phyloP scores from a whole-genome alignment of 1,140 invertebrate genomes.

The Solenopsis invicta region DNA sequence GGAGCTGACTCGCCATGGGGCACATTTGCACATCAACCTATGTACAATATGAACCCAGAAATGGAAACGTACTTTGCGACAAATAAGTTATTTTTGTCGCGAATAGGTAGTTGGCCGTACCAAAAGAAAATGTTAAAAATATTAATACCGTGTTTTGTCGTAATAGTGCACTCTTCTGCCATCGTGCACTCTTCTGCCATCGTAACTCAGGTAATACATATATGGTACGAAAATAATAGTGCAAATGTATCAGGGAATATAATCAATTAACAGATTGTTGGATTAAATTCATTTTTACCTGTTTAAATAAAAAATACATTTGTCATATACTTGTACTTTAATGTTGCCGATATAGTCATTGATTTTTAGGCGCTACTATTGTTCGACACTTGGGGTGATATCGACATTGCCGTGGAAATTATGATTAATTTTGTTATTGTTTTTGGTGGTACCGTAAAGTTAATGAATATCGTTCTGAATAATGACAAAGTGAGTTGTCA shows the following conservation, averaged over 20 bases:
- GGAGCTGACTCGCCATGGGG: neutral
- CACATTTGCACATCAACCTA: neutral
- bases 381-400: conserved; percentile 10
- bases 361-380: conserved; percentile 12
- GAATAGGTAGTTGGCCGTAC: conserved; percentile 32
- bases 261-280: neutral
- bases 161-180: neutral
- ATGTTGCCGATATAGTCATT: neutral
- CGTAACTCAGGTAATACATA: conserved; percentile 7
- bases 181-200: neutral
- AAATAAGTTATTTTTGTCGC: conserved; percentile 15
- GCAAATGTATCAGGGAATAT: neutral
- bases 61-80: conserved; percentile 14
- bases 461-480: conserved; percentile 22
- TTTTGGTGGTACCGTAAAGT: neutral
- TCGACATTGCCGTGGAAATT: neutral
- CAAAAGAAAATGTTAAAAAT: neutral
- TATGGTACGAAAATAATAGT: neutral
- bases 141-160: neutral
- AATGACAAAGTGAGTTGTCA: conserved; percentile 34
- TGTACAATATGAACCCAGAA: conserved; percentile 4
- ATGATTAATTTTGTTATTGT: neutral
- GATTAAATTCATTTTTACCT: neutral
- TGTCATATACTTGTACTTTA: neutral
- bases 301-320: neutral